These are phyloP conservation scores for Noctua comes DNA, from an alignment of 2,888 invertebrate species.

Conservation along the genomic window DNA sequence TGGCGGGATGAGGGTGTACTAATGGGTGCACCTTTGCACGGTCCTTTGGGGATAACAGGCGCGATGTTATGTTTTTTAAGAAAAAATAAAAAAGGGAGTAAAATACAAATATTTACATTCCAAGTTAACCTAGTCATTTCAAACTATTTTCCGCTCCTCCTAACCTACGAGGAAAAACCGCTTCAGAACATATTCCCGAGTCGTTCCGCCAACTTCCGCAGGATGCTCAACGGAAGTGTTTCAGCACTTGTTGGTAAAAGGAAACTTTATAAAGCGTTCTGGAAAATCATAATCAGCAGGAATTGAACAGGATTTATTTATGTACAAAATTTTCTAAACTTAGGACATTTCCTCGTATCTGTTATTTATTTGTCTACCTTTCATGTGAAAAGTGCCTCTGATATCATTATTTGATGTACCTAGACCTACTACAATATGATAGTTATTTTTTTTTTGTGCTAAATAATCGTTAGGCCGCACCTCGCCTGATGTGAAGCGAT, in stretches of 20 bases:
- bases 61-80: no score
- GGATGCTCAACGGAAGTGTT: constrained; percentile 44
- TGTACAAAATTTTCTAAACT: background rate
- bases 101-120: background rate
- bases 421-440: no score
- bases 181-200: constrained; percentile 32
- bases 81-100: no score
- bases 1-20: no score
- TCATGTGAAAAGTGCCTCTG: background rate
- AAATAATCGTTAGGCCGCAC: no score
- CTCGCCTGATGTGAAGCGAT: no score
- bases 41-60: no score
- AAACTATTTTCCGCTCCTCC: constrained; percentile 25
- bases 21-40: no score
- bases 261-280: constrained; percentile 20
- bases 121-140: background rate
- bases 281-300: background rate
- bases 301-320: background rate
- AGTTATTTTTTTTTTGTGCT: no score
- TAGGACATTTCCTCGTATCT: background rate
- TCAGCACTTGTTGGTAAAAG: constrained; percentile 13
- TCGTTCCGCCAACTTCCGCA: constrained; percentile 39
- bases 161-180: constrained; percentile 39
- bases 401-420: background rate
- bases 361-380: background rate